These are phyloP conservation scores for Etheostoma cragini DNA, from an alignment of 2,113 vertebrate genomes.

Conservation along the genomic window DNA sequence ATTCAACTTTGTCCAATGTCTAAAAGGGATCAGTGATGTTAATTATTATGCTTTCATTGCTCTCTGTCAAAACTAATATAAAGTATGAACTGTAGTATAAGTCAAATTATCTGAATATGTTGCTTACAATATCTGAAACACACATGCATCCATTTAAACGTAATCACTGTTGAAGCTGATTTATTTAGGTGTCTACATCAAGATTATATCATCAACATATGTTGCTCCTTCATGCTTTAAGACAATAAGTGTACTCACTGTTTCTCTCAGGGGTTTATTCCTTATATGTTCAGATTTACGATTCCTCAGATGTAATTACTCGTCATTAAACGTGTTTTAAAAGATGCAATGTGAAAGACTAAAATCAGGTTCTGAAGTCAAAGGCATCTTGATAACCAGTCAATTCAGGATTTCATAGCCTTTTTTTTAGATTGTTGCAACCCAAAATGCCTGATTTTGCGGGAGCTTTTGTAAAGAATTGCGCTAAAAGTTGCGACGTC, in stretches of 20 bases:
- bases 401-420: too few species aligned
- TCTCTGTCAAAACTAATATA: slow-evolving; percentile 6
- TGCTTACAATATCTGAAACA: not conserved
- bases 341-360: not conserved
- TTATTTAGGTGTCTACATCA: slow-evolving; percentile 58
- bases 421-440: too few species aligned
- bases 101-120: not conserved
- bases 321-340: slow-evolving; percentile 37
- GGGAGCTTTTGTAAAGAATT: too few species aligned
- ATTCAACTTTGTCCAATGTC: slow-evolving; percentile 46
- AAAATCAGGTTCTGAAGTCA: not conserved
- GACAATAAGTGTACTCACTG: slow-evolving; percentile 32
- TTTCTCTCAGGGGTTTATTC: slow-evolving; percentile 32
- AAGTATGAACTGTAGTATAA: slow-evolving; percentile 12
- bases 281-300: slow-evolving; percentile 23
- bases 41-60: slow-evolving; percentile 46
- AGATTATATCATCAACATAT: slow-evolving; percentile 68
- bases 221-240: slow-evolving; percentile 34
- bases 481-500: too few species aligned
- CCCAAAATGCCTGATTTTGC: too few species aligned
- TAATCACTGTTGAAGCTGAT: slow-evolving; percentile 57
- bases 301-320: slow-evolving; percentile 11
- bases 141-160: slow-evolving; percentile 22
- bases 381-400: not conserved
- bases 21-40: slow-evolving; percentile 53